phyloP scores from a whole-genome alignment of 2,797 vertebrate species.

The Esox masquinongy region DNA sequence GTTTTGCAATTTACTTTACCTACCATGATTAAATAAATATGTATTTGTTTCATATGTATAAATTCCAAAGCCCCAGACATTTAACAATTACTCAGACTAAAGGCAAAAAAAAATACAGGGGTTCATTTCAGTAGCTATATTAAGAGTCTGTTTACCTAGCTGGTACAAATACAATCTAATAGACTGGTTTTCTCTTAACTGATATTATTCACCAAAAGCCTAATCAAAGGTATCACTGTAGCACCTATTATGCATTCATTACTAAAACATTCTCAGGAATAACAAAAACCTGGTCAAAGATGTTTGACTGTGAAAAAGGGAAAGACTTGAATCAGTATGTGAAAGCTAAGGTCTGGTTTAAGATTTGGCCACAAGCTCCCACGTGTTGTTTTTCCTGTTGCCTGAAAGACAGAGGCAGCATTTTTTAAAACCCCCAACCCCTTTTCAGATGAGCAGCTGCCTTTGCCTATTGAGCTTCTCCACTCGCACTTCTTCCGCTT shows the following conservation, averaged over 20 bases:
- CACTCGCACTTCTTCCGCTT: conserved; percentile 23
- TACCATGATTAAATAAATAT: background rate
- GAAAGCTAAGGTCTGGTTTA: background rate
- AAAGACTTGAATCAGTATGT: background rate
- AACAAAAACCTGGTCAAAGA: background rate
- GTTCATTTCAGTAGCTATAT: background rate
- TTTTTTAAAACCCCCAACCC: conserved; percentile 50
- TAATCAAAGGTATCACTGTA: background rate
- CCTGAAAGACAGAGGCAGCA: conserved; percentile 33
- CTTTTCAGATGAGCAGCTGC: background rate
- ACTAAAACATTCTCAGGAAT: background rate
- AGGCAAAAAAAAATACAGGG: too few species aligned
- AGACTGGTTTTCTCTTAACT: background rate
- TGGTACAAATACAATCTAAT: background rate
- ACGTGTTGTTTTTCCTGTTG: conserved; percentile 53
- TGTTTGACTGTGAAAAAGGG: background rate
- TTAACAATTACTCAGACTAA: background rate
- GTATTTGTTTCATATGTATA: background rate
- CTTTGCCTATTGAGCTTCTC: background rate
- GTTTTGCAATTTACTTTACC: background rate
- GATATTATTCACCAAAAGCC: background rate
- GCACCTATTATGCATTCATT: background rate
- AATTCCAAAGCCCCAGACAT: background rate
- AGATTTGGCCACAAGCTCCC: background rate
- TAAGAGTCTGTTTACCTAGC: background rate